Percentiles rank a stretch among this genome's conserved stretches.
phyloP scores from a whole-genome alignment of 2,888 invertebrate genomes.

The Drosophila diplacantha region DNA sequence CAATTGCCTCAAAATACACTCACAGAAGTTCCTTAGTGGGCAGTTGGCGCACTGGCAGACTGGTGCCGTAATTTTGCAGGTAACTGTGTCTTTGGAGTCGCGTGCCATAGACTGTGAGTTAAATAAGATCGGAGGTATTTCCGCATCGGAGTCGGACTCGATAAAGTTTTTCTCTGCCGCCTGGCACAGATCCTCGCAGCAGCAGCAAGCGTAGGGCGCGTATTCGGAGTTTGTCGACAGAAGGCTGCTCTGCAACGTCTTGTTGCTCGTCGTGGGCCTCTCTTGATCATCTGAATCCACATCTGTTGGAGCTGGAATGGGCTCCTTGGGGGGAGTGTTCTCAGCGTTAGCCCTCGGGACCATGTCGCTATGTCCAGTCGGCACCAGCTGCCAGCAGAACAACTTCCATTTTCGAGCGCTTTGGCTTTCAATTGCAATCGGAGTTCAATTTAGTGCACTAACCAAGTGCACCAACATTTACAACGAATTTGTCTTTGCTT shows the following conservation, averaged over 20 bases:
- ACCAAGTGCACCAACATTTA: slow-evolving; percentile 13
- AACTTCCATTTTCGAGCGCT: slow-evolving; percentile 52
- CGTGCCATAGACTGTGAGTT: slow-evolving; percentile 35
- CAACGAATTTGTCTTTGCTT: slow-evolving; percentile 10
- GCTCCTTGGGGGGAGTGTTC: neutral
- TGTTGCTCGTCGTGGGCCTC: slow-evolving; percentile 9
- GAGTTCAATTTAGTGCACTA: slow-evolving; percentile 8
- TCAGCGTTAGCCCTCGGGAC: slow-evolving; percentile 32
- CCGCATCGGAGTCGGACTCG: slow-evolving; percentile 33
- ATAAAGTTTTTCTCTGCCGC: slow-evolving; percentile 40
- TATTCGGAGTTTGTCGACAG: slow-evolving; percentile 35
- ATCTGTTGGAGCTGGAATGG: neutral
- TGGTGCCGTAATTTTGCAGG: slow-evolving; percentile 50
- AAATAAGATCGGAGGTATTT: slow-evolving; percentile 41
- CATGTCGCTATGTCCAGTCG: slow-evolving; percentile 43
- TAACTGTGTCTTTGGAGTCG: slow-evolving; percentile 41
- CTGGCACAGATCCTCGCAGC: slow-evolving; percentile 46
- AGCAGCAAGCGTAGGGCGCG: slow-evolving; percentile 52
- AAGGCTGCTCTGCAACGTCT: neutral
- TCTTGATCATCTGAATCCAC: neutral
- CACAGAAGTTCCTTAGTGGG: slow-evolving; percentile 73
- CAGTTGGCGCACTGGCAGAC: slow-evolving; percentile 74
- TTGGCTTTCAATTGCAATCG: slow-evolving; percentile 8
- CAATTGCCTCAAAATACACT: slow-evolving; percentile 49
- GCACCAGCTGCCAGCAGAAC: slow-evolving; percentile 20